Evolutionary conservation across 2,113 vertebrate species (phyloP).

Genomic region (Phylloscopus whistleri): DNA sequence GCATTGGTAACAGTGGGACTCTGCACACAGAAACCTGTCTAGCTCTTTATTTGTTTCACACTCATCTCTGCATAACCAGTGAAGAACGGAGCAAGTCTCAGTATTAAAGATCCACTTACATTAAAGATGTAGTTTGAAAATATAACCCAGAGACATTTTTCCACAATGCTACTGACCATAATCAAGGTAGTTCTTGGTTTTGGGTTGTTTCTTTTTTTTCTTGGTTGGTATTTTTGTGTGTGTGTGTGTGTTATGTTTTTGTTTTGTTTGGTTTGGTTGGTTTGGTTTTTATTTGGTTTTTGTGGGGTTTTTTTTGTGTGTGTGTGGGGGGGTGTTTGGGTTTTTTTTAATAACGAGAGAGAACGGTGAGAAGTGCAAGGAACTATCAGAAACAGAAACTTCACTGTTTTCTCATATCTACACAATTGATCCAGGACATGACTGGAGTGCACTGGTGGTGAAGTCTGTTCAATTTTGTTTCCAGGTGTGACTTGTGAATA

Average conservation of each 20-base stretch:
- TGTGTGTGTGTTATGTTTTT: neutral
- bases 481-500: neutral
- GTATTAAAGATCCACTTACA: neutral
- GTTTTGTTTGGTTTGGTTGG: neutral
- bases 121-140: neutral
- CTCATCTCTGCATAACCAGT: neutral
- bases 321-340: no score
- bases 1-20: neutral
- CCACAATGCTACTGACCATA: neutral
- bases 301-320: no score
- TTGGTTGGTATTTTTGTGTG: no score
- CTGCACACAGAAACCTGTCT: neutral
- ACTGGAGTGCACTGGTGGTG: neutral
- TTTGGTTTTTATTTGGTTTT: no score
- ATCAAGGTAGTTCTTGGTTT: neutral
- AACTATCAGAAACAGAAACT: neutral
- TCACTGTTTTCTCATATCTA: neutral
- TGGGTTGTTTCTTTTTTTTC: neutral
- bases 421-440: neutral
- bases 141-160: neutral
- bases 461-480: neutral
- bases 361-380: neutral
- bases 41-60: neutral
- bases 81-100: neutral
- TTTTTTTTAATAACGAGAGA: neutral